Evolutionary conservation across 2,113 vertebrate genomes (phyloP).

Genomic region (Phrynosoma blainvillii): DNA sequence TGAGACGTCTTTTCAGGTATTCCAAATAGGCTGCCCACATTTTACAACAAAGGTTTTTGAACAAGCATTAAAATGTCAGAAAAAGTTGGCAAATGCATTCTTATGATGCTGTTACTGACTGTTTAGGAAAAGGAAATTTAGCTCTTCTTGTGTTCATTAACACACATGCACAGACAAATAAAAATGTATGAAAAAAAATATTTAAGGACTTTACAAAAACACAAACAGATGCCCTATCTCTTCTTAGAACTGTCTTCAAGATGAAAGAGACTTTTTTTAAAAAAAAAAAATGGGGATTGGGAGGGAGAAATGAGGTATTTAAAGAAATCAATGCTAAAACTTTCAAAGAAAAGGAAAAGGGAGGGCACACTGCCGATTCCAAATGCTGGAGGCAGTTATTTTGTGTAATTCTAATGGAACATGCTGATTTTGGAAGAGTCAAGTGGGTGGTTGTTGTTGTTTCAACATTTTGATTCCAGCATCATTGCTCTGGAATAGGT

Average conservation of each 20-base stretch:
- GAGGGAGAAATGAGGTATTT: conserved; percentile 76
- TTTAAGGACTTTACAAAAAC: conserved; percentile 59
- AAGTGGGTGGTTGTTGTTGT: conserved; percentile 48
- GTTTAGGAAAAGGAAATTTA: conserved; percentile 65
- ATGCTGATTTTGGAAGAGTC: conserved; percentile 71
- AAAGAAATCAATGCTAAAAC: conserved; percentile 84
- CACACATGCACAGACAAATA: conserved; percentile 38
- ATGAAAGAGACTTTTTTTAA: conserved; percentile 21
- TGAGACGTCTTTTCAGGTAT: conserved; percentile 53
- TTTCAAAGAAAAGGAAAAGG: conserved; percentile 78
- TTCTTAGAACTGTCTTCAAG: conserved; percentile 64
- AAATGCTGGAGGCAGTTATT: conserved; percentile 68
- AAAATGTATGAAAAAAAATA: conserved; percentile 62
- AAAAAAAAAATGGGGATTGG: conserved; percentile 30
- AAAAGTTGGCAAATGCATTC: conserved; percentile 76
- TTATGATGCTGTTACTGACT: conserved; percentile 63
- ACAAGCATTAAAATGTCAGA: conserved; percentile 71
- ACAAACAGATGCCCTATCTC: conserved; percentile 57
- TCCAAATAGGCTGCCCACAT: conserved; percentile 39
- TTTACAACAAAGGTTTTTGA: conserved; percentile 70
- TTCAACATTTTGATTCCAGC: conserved; percentile 68
- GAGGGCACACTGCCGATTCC: conserved; percentile 52
- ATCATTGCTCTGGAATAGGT: conserved; percentile 74
- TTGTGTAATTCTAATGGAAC: conserved; percentile 73
- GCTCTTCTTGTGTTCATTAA: conserved; percentile 69